phyloP scores from a whole-genome alignment of 2,797 vertebrate genomes.

The Schizopygopsis malacanthus region DNA sequence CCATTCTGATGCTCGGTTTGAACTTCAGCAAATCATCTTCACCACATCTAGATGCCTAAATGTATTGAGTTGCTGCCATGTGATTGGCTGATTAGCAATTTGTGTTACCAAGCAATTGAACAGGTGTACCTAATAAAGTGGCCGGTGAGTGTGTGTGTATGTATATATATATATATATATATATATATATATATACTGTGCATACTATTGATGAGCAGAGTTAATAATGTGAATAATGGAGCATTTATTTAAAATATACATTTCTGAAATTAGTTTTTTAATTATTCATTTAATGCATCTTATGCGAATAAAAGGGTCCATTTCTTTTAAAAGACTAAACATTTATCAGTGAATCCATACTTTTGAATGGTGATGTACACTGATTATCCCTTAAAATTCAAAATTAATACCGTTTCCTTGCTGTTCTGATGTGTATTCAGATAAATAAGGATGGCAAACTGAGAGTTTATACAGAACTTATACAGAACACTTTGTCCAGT shows the following conservation, averaged over 20 bases:
- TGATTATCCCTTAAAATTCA: background rate
- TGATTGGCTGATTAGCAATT: no score
- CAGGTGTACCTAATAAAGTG: no score
- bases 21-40: no score
- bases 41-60: no score
- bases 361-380: background rate
- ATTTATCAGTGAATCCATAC: background rate
- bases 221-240: background rate
- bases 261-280: background rate
- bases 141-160: no score
- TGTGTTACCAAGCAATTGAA: no score
- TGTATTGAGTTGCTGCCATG: no score
- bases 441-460: no score
- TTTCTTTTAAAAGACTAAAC: background rate
- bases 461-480: background rate
- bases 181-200: no score
- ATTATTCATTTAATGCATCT: background rate
- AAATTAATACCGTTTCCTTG: background rate
- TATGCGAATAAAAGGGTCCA: background rate
- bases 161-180: no score
- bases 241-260: background rate
- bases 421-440: no score
- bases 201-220: background rate
- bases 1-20: no score
- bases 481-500: slow-evolving; percentile 21